These are phyloP conservation scores for Acleris cristana DNA, from an alignment of 2,888 invertebrate genomes.

Conservation along the genomic window DNA sequence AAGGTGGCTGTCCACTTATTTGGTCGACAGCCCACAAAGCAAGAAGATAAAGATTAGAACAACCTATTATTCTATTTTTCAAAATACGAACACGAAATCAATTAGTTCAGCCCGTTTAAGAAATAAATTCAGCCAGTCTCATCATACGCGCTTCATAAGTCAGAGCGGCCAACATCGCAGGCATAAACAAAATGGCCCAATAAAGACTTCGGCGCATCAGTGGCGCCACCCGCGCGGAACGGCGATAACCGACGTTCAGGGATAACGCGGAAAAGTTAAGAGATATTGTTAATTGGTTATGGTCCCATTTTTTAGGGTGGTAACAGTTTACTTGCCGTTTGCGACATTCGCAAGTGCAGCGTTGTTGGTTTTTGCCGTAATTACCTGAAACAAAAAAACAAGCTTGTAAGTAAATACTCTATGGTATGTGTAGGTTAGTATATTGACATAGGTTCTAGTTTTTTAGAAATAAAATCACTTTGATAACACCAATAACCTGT, in stretches of 20 bases:
- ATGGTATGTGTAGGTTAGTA: no score
- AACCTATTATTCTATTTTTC: no score
- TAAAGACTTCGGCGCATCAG: slow-evolving; percentile 54
- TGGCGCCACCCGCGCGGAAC: slow-evolving; percentile 62
- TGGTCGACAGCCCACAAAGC: no score
- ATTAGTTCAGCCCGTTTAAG: not conserved
- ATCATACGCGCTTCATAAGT: slow-evolving; percentile 42
- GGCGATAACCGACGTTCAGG: slow-evolving; percentile 54
- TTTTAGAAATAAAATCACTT: no score
- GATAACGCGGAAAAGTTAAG: slow-evolving; percentile 33
- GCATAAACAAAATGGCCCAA: slow-evolving; percentile 60
- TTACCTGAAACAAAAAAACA: slow-evolving; percentile 54
- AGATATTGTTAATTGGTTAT: slow-evolving; percentile 16
- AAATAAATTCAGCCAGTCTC: slow-evolving; percentile 21
- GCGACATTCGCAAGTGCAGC: not conserved
- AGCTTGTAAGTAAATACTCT: not conserved
- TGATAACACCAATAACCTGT: no score
- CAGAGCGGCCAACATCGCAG: slow-evolving; percentile 51
- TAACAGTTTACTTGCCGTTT: slow-evolving; percentile 13
- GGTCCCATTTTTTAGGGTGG: slow-evolving; percentile 7
- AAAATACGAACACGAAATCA: no score
- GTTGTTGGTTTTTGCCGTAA: slow-evolving; percentile 7
- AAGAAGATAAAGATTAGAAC: no score
- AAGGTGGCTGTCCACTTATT: no score
- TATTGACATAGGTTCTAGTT: no score